Evolutionary conservation across 2,888 invertebrate genomes (phyloP).

Genomic region (Drosophila nr. fundita): DNA sequence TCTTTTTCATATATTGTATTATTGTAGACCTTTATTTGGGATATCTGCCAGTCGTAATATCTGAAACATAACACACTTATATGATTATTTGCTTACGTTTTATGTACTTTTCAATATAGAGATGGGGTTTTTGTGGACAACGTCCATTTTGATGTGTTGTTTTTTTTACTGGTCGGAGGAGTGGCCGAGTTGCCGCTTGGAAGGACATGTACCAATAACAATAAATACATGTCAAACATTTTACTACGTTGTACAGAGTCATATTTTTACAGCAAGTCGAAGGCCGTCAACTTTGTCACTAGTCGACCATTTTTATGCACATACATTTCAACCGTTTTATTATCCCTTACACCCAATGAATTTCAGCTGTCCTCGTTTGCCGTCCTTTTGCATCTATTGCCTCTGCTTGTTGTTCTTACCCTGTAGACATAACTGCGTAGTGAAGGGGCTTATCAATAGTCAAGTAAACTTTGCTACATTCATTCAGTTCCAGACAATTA

Average conservation of each 20-base stretch:
- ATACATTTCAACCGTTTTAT: slow-evolving; percentile 33
- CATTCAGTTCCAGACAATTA: not conserved
- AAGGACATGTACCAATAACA: slow-evolving; percentile 37
- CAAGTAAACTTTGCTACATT: not conserved
- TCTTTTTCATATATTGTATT: not conserved
- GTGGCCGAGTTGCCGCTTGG: slow-evolving; percentile 15
- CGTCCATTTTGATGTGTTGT: slow-evolving; percentile 60
- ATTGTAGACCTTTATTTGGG: not conserved
- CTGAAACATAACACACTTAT: slow-evolving; percentile 4
- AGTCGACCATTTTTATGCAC: slow-evolving; percentile 30
- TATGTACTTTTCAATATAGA: slow-evolving; percentile 30
- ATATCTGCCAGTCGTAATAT: slow-evolving; percentile 8
- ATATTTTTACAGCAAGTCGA: slow-evolving; percentile 39
- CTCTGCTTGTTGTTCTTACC: not conserved
- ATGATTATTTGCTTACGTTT: slow-evolving; percentile 15
- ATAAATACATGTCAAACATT: slow-evolving; percentile 76
- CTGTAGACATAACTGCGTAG: not conserved
- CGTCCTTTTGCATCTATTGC: not conserved
- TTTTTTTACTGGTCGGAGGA: slow-evolving; percentile 17
- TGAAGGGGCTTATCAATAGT: not conserved
- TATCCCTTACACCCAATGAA: slow-evolving; percentile 3
- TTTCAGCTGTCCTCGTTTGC: not conserved
- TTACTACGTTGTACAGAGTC: slow-evolving; percentile 29
- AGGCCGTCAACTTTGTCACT: slow-evolving; percentile 43
- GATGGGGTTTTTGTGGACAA: slow-evolving; percentile 63